Percentiles rank a stretch among this genome's conserved stretches.
phyloP scores from a whole-genome alignment of 2,797 vertebrate species.

The Eremophila alpestris region DNA sequence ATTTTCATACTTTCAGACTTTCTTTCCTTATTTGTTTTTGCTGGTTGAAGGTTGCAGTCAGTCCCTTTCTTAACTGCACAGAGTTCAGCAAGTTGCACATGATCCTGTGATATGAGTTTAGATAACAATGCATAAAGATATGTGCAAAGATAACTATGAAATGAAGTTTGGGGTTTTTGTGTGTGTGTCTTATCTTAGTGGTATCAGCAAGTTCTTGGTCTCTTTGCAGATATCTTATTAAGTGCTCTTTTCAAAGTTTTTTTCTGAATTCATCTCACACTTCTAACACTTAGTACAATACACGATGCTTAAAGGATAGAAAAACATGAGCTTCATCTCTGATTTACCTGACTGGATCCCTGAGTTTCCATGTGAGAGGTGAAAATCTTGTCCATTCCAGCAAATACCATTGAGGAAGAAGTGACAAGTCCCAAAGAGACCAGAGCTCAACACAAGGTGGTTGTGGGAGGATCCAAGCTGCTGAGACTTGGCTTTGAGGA shows the following conservation, averaged over 20 bases:
- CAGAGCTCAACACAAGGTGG: not conserved
- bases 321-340: not conserved
- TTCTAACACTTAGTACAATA: not conserved
- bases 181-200: not conserved
- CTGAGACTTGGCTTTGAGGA: not conserved
- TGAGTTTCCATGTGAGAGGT: not conserved
- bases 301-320: fast-evolving
- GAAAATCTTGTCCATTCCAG: not conserved
- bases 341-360: not conserved
- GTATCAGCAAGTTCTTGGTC: not conserved
- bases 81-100: not conserved
- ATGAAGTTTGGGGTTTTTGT: not conserved
- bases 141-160: not conserved
- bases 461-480: not conserved
- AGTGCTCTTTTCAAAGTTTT: not conserved
- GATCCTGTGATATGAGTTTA: fast-evolving
- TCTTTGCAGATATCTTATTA: not conserved
- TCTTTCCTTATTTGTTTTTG: not conserved
- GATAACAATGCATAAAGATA: not conserved
- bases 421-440: not conserved
- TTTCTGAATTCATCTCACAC: not conserved
- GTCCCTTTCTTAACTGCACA: not conserved
- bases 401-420: not conserved
- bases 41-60: not conserved
- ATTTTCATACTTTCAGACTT: not conserved